Conservation (phyloP, 2,113 vertebrate species). For the Campylomormyrus tamandua region DNA sequence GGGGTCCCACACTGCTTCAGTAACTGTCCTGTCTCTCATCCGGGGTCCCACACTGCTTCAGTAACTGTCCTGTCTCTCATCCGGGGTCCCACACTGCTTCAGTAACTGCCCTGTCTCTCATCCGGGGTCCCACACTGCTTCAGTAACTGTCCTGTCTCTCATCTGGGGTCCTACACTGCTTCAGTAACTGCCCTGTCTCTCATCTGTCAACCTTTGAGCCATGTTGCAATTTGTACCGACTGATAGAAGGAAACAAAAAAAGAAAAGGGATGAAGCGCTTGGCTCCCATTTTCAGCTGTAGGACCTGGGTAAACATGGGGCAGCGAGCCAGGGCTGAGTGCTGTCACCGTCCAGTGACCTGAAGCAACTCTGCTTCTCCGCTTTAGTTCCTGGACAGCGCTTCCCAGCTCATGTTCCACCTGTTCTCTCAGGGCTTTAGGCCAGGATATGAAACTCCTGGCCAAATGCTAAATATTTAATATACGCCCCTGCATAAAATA, state of each 20-base stretch:
- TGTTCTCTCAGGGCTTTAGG: constrained; percentile 37
- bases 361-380: constrained; percentile 48
- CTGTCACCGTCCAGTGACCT: constrained; percentile 15
- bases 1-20: neutral
- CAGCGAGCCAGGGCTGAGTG: neutral
- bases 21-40: too few species aligned
- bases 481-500: constrained; percentile 25
- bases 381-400: constrained; percentile 51
- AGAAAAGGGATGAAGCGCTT: neutral
- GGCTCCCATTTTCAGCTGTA: neutral
- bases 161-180: neutral
- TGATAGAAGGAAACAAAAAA: neutral
- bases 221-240: neutral
- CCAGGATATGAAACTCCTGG: constrained; percentile 50
- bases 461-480: constrained; percentile 10
- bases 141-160: too few species aligned
- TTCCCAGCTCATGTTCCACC: constrained; percentile 61
- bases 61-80: too few species aligned
- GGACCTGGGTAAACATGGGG: constrained; percentile 1
- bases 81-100: too few species aligned
- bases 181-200: neutral
- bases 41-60: too few species aligned
- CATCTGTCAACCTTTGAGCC: neutral
- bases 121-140: too few species aligned
- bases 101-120: too few species aligned